A percentile compares a stretch with the other conserved stretches of the same genome.
These are phyloP conservation scores for Amphiprion ocellaris DNA, from an alignment of 2,113 vertebrate species.

Conservation along the genomic window DNA sequence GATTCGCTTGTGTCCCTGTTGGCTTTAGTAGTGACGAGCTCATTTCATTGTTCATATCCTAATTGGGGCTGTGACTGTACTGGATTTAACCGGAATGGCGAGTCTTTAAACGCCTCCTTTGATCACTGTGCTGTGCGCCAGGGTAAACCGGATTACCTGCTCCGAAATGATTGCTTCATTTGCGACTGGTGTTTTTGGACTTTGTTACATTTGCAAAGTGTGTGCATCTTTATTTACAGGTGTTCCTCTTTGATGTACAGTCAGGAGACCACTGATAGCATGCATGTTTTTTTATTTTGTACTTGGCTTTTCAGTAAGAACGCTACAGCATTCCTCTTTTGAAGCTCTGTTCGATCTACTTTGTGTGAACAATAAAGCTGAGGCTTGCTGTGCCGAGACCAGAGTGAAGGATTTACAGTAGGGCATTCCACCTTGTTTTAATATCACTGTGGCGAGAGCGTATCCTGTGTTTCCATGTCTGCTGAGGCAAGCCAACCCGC, in stretches of 20 bases:
- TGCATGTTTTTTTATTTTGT: conserved; percentile 30
- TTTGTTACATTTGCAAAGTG: conserved; percentile 32
- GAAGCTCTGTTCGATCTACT: conserved; percentile 50
- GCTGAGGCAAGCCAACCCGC: conserved; percentile 37
- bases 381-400: conserved; percentile 5
- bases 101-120: conserved; percentile 44
- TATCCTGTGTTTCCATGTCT: conserved; percentile 26
- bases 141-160: conserved; percentile 22
- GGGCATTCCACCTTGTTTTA: conserved; percentile 47
- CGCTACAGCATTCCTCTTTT: conserved; percentile 37
- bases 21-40: conserved; percentile 21
- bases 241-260: conserved; percentile 63
- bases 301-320: conserved; percentile 35
- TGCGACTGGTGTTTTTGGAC: background rate
- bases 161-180: conserved; percentile 13
- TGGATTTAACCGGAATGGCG: conserved; percentile 24
- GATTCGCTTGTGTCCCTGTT: conserved; percentile 17
- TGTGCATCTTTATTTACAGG: conserved; percentile 50
- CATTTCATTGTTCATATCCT: conserved; percentile 41
- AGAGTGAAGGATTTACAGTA: conserved; percentile 51
- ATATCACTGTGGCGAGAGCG: conserved; percentile 25
- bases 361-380: conserved; percentile 27
- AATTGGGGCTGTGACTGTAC: conserved; percentile 49
- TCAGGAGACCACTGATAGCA: conserved; percentile 31
- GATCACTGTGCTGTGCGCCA: conserved; percentile 35